A percentile compares a stretch with the other conserved stretches of the same genome.
These are phyloP conservation scores for Darevskia nairensis DNA, from an alignment of 2,797 vertebrate species.

Conservation along the genomic window DNA sequence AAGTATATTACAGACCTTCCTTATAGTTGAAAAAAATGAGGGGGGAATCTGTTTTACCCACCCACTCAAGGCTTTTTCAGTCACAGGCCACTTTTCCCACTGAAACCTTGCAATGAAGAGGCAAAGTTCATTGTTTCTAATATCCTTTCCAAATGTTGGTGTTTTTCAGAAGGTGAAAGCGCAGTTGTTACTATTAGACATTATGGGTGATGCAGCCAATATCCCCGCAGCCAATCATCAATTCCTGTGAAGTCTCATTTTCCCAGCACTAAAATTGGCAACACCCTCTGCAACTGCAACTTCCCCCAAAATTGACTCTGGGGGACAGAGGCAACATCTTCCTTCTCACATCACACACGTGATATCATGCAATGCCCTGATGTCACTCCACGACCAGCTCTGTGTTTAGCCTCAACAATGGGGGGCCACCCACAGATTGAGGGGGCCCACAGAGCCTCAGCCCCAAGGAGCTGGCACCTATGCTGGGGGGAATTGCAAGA, in stretches of 20 bases:
- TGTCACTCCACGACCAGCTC: too few relatives aligned
- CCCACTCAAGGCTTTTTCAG: background rate
- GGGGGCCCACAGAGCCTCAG: too few relatives aligned
- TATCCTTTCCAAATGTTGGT: background rate
- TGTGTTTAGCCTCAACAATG: too few relatives aligned
- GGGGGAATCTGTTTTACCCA: slow-evolving; percentile 29
- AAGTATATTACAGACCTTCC: slow-evolving; percentile 47
- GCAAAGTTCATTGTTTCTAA: background rate
- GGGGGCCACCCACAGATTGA: too few relatives aligned
- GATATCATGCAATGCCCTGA: too few relatives aligned
- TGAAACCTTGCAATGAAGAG: background rate
- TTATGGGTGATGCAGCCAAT: background rate
- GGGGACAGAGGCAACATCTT: too few relatives aligned
- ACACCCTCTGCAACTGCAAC: background rate
- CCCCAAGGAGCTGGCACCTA: too few relatives aligned
- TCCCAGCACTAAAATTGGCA: background rate
- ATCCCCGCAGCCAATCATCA: background rate
- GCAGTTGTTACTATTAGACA: background rate
- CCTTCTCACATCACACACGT: too few relatives aligned
- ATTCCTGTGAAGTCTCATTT: background rate
- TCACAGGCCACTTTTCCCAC: background rate
- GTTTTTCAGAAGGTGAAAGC: background rate
- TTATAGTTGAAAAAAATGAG: slow-evolving; percentile 37
- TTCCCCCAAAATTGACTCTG: too few relatives aligned
- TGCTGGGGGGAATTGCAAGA: too few relatives aligned